Evolutionary conservation across 53 echinoderm and acorn worm genomes (phyloP), one percentile per base, ranked within the genome.

Genomic region (Hippasteria phrygiana): DNA sequence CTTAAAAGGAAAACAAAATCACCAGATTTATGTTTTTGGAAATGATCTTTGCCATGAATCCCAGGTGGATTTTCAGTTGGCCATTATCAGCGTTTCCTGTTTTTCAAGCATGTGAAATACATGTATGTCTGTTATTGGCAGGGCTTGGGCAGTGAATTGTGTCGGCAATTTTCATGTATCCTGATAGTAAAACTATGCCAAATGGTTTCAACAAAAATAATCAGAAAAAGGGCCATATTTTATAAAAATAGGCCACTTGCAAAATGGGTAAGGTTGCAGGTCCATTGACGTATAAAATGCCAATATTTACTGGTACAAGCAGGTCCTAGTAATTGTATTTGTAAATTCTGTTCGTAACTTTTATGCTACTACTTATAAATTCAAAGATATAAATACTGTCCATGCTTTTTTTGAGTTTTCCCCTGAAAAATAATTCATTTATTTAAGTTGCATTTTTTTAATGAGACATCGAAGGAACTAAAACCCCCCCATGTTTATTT

Each of bases 161-260:
- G 22, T 24, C 2, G 59, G 59, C 59, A 20, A 18, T 24, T n/a
- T 24, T 26, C n/a, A 59, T 59, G n/a, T n/a, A 20, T 72, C 72
- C 72, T 72, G 40, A 72, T 20, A 17, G 42, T 72, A 42, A 42
- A 72, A 72, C 72, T 22, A n/a, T 40, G 72, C 72, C 72, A 72
- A 37, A n/a, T 72, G 40, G 42, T 42, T 42, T 31, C 27, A 33
- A 34, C 69, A 10, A 35, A 65, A 29, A 29, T 8, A 67, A 67
- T 31, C 17, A 22, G 59, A 59, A 18, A 59, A 59, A 59, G 26
- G 26, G 22, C 16, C n/a, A 59, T 59, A 17, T 54, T 22, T 24
- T 18, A 2, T 17, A 3, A 1, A 59, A 5, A 24, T 59, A 17
- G 20, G 2, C n/a, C n/a, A n/a, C n/a, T n/a, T n/a, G n/a, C n/a